Conservation (phyloP, 2,888 invertebrate genomes). For the Sialis fuliginosa region DNA sequence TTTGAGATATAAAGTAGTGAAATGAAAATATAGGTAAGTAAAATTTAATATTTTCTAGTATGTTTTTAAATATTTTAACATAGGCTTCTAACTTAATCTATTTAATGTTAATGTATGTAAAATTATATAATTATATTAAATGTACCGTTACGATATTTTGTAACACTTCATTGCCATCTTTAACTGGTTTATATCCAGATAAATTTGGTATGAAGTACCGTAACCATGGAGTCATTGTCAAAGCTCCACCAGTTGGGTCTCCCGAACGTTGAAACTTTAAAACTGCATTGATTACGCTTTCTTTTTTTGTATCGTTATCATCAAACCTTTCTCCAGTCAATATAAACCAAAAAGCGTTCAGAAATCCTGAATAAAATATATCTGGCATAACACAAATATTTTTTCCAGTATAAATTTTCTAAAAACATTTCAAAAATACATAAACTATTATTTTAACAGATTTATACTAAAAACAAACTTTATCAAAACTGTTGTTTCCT, state of each 20-base stretch:
- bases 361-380: conserved; percentile 31
- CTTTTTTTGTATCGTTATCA: conserved; percentile 29
- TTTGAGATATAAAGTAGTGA: too few species aligned
- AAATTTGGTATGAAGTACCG: conserved; percentile 36
- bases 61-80: too few species aligned
- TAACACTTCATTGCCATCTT: conserved; percentile 28
- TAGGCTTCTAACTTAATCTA: too few species aligned
- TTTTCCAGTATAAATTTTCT: conserved; percentile 5
- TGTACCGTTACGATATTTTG: conserved; percentile 33
- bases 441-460: not conserved
- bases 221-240: conserved; percentile 41
- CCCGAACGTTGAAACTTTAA: conserved; percentile 34
- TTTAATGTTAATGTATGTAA: too few species aligned
- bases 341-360: conserved; percentile 37
- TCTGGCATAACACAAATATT: conserved; percentile 28
- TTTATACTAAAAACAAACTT: conserved; percentile 12
- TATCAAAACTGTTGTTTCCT: conserved; percentile 26
- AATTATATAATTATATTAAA: too few species aligned
- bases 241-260: conserved; percentile 39
- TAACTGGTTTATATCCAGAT: conserved; percentile 33
- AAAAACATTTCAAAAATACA: not conserved
- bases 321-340: conserved; percentile 32
- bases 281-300: conserved; percentile 25
- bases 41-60: too few species aligned
- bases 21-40: too few species aligned